phyloP scores from a whole-genome alignment of 2,888 invertebrate species.

The Ophioninae sp. region DNA sequence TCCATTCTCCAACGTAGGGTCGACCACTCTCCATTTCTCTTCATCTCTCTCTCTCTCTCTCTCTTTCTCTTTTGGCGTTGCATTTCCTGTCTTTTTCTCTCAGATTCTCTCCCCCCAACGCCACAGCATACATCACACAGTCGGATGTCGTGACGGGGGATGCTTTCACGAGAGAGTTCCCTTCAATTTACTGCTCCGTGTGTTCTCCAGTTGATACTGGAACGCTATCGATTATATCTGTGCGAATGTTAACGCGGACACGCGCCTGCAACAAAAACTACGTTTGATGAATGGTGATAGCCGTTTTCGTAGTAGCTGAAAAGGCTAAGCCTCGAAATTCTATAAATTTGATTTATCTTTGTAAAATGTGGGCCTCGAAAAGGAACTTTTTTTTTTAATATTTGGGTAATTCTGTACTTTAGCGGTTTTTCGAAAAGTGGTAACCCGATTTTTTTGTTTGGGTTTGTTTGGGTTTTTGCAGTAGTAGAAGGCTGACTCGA shows the following conservation, averaged over 20 bases:
- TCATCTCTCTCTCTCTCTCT: conserved; percentile 26
- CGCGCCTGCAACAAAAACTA: not conserved
- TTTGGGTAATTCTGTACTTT: no score
- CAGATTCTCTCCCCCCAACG: not conserved
- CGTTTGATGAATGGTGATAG: not conserved
- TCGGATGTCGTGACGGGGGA: conserved; percentile 55
- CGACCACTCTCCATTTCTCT: conserved; percentile 37
- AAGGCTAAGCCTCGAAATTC: no score
- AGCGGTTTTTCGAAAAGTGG: no score
- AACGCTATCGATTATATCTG: conserved; percentile 44
- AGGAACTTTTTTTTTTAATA: no score
- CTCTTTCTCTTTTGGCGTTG: not conserved
- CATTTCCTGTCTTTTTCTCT: not conserved
- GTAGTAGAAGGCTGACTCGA: no score
- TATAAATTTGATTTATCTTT: no score
- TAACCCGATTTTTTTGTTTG: no score
- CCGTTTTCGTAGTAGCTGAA: no score
- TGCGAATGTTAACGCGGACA: not conserved
- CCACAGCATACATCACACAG: conserved; percentile 31
- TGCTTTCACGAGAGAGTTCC: conserved; percentile 47
- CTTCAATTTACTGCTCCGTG: conserved; percentile 43
- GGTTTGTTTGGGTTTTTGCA: no score
- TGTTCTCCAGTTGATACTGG: conserved; percentile 28
- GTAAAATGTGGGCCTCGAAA: no score
- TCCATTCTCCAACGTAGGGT: conserved; percentile 34